A percentile compares a stretch with the other conserved stretches of the same genome.
These are phyloP conservation scores for Aricia agestis DNA, from an alignment of 1,140 invertebrate species.

Conservation along the genomic window DNA sequence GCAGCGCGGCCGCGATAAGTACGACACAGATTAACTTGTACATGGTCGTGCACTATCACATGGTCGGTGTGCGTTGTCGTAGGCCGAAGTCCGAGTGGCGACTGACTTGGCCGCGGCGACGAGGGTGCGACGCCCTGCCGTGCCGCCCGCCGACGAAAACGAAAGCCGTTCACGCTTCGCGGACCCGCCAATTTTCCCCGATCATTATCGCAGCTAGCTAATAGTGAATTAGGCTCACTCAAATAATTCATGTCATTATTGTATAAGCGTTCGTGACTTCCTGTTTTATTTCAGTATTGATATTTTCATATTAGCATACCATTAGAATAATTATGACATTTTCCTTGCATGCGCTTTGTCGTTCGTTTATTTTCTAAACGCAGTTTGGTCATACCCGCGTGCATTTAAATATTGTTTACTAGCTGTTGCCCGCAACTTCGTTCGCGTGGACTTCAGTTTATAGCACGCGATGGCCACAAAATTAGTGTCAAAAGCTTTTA, in stretches of 20 bases:
- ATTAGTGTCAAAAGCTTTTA: too few species aligned
- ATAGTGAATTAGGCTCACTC: slow-evolving; percentile 46
- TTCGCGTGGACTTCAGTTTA: too few species aligned
- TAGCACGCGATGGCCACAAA: too few species aligned
- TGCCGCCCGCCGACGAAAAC: slow-evolving; percentile 58
- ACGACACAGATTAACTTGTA: slow-evolving; percentile 43
- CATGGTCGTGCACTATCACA: slow-evolving; percentile 54
- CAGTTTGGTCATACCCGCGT: too few species aligned
- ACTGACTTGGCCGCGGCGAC: slow-evolving; percentile 42
- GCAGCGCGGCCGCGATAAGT: slow-evolving; percentile 41
- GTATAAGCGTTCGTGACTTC: slow-evolving; percentile 36
- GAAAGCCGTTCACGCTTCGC: slow-evolving; percentile 67
- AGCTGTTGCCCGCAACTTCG: too few species aligned
- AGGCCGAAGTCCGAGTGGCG: slow-evolving; percentile 44
- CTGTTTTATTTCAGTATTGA: slow-evolving; percentile 28
- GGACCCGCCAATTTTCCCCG: slow-evolving; percentile 55
- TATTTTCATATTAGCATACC: slow-evolving; percentile 17
- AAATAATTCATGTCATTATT: slow-evolving; percentile 47
- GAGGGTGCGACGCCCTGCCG: slow-evolving; percentile 39
- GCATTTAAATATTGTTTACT: too few species aligned
- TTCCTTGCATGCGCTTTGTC: slow-evolving; percentile 9
- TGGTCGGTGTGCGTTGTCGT: slow-evolving; percentile 47
- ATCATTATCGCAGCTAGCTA: slow-evolving; percentile 58
- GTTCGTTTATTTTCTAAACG: background rate
- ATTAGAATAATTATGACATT: slow-evolving; percentile 20